These are phyloP conservation scores for Tamias sibiricus DNA, from an alignment of 2,113 vertebrate species.

Conservation along the genomic window DNA sequence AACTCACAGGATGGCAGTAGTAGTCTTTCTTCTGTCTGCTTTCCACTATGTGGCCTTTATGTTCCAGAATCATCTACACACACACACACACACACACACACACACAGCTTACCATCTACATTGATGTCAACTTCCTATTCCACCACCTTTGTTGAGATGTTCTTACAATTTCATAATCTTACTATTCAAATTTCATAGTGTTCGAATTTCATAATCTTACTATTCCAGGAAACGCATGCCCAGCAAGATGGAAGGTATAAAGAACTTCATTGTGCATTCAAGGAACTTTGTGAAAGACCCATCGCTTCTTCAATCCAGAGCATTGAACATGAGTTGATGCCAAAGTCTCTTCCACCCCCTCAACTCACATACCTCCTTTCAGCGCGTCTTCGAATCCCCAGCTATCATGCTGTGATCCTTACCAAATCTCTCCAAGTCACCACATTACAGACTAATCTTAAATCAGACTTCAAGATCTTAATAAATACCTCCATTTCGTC, in stretches of 20 bases:
- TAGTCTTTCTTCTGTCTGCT: not conserved
- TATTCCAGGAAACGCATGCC: not conserved
- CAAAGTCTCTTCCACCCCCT: not conserved
- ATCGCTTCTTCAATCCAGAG: not conserved
- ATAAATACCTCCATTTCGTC: not conserved
- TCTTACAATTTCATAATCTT: not conserved
- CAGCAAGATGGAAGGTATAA: slow-evolving; percentile 11
- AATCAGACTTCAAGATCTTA: not conserved
- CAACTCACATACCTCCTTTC: not conserved
- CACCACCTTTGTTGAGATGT: not conserved
- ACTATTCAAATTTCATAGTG: no score
- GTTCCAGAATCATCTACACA: not conserved
- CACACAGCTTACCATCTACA: not conserved
- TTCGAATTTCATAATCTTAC: not conserved
- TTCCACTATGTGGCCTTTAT: not conserved
- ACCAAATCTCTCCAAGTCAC: not conserved
- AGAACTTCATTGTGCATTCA: not conserved
- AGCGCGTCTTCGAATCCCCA: not conserved
- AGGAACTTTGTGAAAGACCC: not conserved
- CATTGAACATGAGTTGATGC: not conserved
- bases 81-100: not conserved
- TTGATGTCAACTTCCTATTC: not conserved
- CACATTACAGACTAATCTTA: not conserved
- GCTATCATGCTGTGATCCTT: not conserved
- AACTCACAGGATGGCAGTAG: not conserved